Evolutionary conservation across 2,797 vertebrate genomes (phyloP).

Genomic region (Philypnodon macrostomus): DNA sequence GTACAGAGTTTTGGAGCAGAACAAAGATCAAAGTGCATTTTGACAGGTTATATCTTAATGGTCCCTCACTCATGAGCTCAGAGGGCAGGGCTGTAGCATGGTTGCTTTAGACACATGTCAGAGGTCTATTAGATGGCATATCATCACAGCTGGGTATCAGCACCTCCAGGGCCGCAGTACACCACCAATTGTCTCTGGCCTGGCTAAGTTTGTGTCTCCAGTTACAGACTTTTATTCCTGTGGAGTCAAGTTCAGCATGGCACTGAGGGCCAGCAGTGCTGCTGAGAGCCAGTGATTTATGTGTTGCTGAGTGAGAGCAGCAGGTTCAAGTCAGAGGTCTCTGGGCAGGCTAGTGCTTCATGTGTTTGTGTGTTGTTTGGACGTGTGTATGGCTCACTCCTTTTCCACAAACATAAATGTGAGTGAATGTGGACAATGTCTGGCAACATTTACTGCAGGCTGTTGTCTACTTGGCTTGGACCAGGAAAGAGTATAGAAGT

Average conservation of each 20-base stretch:
- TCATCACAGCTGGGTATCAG: conserved; percentile 57
- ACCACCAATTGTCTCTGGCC: conserved; percentile 75
- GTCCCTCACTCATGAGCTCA: conserved; percentile 19
- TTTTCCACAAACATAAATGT: conserved; percentile 42
- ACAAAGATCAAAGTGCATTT: conserved; percentile 10
- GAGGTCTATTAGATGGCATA: conserved; percentile 50
- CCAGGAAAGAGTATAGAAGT: conserved; percentile 47
- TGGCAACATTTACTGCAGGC: conserved; percentile 54
- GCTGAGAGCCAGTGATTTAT: conserved; percentile 77
- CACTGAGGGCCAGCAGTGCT: conserved; percentile 61
- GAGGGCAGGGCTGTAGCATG: conserved; percentile 53
- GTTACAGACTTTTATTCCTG: conserved; percentile 77
- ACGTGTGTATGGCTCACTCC: conserved; percentile 32
- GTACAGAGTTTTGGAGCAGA: too few species aligned
- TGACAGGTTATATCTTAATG: conserved; percentile 57
- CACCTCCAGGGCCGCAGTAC: conserved; percentile 60
- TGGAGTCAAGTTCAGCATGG: conserved; percentile 76
- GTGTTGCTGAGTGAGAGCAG: conserved; percentile 81
- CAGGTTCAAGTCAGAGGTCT: conserved; percentile 81
- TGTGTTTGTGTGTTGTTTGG: conserved; percentile 40
- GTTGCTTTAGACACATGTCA: conserved; percentile 48
- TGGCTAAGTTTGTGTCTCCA: conserved; percentile 76
- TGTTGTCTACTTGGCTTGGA: conserved; percentile 55
- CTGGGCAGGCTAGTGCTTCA: conserved; percentile 55
- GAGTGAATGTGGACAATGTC: conserved; percentile 40